Conservation (phyloP, 2,113 vertebrate genomes). For the Terrapene triunguis region DNA sequence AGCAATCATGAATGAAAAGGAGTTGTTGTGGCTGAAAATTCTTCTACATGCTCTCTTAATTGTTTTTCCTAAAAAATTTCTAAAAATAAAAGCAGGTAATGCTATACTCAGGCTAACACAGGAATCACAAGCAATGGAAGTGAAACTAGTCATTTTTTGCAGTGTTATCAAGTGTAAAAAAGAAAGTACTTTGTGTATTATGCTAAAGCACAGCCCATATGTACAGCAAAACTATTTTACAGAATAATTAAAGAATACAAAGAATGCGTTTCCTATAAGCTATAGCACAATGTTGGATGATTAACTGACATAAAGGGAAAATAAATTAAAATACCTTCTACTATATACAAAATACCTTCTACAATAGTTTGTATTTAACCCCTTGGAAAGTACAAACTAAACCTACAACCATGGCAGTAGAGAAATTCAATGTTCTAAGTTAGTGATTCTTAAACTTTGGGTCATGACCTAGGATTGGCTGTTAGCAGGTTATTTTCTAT, state of each 20-base stretch:
- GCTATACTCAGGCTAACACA: neutral
- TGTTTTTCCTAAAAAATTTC: slow-evolving; percentile 27
- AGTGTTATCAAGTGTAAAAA: neutral
- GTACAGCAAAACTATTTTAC: neutral
- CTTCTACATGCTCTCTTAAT: slow-evolving; percentile 22
- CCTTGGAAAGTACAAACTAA: neutral
- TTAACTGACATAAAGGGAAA: slow-evolving; percentile 36
- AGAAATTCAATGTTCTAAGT: neutral
- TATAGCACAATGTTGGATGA: slow-evolving; percentile 33
- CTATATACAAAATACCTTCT: too few species aligned
- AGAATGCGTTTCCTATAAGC: neutral
- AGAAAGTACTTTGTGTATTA: neutral
- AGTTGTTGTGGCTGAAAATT: slow-evolving; percentile 57
- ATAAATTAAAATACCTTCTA: slow-evolving; percentile 14
- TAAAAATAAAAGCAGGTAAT: slow-evolving; percentile 50
- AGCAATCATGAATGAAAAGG: slow-evolving; percentile 59
- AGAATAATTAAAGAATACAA: slow-evolving; percentile 15
- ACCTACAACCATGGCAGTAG: neutral
- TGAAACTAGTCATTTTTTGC: slow-evolving; percentile 36
- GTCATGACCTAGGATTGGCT: neutral
- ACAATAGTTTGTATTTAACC: slow-evolving; percentile 12
- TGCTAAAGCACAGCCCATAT: neutral
- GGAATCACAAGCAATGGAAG: slow-evolving; percentile 33
- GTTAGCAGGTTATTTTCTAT: neutral
- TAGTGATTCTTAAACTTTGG: slow-evolving; percentile 14